Base-by-base conservation (phyloP, 2,113 vertebrate genomes). In the Amphilophus citrinellus region DNA sequence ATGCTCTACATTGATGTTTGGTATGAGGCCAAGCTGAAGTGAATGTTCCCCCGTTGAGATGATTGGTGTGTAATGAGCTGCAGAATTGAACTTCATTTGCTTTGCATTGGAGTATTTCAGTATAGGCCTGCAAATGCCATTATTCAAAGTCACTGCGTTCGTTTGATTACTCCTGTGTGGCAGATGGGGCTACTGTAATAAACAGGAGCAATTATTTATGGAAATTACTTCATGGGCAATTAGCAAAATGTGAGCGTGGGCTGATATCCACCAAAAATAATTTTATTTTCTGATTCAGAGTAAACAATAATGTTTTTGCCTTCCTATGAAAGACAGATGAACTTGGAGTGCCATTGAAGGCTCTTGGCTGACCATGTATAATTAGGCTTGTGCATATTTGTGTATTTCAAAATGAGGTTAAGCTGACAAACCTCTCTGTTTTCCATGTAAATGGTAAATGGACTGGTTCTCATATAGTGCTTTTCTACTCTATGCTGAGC, bases 221-320 rank as follows among this genome's bases (percentile, higher is more conserved):
- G 89, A 93, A 95, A 94, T 93, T 59, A 62, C 87, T 91, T 91
- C 84, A 89, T 77, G 88, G 76, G 75, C 82, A 94, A 94, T 95
- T 94, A 94, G 89, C 60, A 35, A 77, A 86, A 86, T 85, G 78
- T 59, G 62, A 83, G 79, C n/a, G 66, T 87, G 73, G 87, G 88
- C 56, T 77, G 86, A 83, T 82, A 66, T 82, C 90, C 83, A 86
- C 81, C 65, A 83, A 71, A 39, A 84, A 83, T 84, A 56, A 85
- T 92, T 87, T 76, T 60, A 80, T 80, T 88, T 89, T 88, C 42
- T 63, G 59, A 87, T 85, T 89, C 77, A 78, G 44, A 68, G 57
- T 62, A 71, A 88, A 87, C 56, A 68, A 80, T 59, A 7, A 77
- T 75, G 22, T 75, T 82, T 82, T 24, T 57, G 42, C 35, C 39